A percentile compares a stretch with the other conserved stretches of the same genome.
These are phyloP conservation scores for Protosalanx chinensis DNA, from an alignment of 2,797 vertebrate species.

Conservation along the genomic window DNA sequence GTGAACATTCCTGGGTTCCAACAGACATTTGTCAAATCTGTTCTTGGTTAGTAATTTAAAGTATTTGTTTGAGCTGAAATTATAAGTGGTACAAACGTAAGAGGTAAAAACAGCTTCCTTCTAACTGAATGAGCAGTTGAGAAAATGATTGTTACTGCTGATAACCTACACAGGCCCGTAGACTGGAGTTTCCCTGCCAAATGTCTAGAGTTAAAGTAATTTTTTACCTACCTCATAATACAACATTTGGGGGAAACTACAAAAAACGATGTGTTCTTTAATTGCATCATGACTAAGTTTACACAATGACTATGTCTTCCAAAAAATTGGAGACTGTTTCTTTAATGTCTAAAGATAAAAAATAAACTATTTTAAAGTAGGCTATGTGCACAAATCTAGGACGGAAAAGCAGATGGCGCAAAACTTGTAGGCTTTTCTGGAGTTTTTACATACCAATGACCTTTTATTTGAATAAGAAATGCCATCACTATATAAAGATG, in stretches of 20 bases:
- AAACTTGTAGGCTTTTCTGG: neutral
- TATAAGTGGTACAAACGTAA: slow-evolving; percentile 19
- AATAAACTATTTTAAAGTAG: neutral
- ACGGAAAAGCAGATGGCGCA: slow-evolving; percentile 38
- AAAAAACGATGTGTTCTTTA: neutral
- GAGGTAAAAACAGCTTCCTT: slow-evolving; percentile 31
- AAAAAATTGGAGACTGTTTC: neutral
- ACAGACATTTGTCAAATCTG: slow-evolving; percentile 28
- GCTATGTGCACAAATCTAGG: slow-evolving; percentile 11
- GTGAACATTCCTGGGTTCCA: no score
- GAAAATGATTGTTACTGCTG: slow-evolving; percentile 28
- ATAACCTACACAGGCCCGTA: slow-evolving; percentile 21
- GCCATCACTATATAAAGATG: neutral
- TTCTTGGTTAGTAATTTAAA: slow-evolving; percentile 47
- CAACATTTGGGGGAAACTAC: no score
- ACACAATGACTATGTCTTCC: no score
- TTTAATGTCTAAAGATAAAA: neutral
- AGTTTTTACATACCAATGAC: neutral
- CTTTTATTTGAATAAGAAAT: neutral
- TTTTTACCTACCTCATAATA: no score
- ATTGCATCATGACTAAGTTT: no score
- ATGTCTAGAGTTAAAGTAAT: no score
- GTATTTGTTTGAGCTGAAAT: slow-evolving; percentile 24
- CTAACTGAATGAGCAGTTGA: slow-evolving; percentile 28
- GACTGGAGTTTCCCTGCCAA: neutral